Base-by-base conservation (phyloP, 2,797 vertebrate genomes). In the Aldrovandia affinis region DNA sequence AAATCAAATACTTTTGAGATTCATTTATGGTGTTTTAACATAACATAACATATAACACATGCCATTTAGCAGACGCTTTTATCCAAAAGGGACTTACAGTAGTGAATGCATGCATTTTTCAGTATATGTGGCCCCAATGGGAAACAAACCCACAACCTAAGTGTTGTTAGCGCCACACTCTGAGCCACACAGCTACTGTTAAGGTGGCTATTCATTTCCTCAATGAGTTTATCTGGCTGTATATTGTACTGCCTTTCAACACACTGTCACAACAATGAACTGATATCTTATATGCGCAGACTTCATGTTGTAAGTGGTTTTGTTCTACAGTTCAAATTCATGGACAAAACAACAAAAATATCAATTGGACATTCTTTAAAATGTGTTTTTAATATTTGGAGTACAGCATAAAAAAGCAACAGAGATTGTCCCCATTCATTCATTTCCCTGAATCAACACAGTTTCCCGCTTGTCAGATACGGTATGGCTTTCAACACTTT, bases 321-420 rank as follows among this genome's bases (percentile, higher is more conserved):
- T 20, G n/a, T 15, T 54, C 28, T 52, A 25, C 78, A 28, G 20
- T 30, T 2, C 54, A 1, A 54, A 33, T 12, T 25, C 33, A 75
- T 73, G 68, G 18, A 2, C 73, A 77, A 33, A 6, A 78, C 5
- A 50, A 79, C n/a, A 5, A n/a, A 44, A 77, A 47, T 77, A 75
- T 50, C 9, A 30, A 52, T 9, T 30, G 22, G 9, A 78, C 25
- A 18, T 22, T 18, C 50, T 79, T 79, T 54, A 30, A 33, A 18
- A 30, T 79, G 22, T 54, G n/a, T 3, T 79, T 79, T 79, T 55
- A 79, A 79, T 79, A 47, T 52, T 54, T 79, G 44, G 44, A 55
- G 47, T 79, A 79, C 78, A 79, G 78, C 78, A 79, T 52, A 79
- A 54, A 55, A 78, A 50, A 78, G 28, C 39, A 55, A 79, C 63